Conservation (phyloP, 2,797 vertebrate species). For the Acanthurus leucopareius region DNA sequence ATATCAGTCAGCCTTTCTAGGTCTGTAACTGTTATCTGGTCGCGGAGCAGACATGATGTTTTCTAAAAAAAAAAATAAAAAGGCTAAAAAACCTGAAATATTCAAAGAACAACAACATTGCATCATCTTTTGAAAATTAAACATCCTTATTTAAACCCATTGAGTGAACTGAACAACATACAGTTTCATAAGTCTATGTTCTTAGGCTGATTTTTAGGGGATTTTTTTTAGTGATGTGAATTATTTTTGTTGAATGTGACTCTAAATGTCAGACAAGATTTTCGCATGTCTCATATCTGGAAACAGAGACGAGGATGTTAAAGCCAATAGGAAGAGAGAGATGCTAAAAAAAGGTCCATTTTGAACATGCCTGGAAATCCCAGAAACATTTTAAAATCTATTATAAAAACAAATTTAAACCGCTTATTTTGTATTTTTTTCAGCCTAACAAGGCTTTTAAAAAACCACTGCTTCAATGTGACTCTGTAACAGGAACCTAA, state of each 20-base stretch:
- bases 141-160: not conserved
- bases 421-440: not conserved
- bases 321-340: not conserved
- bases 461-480: not conserved
- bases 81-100: not conserved
- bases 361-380: not conserved
- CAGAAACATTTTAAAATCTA: conserved; percentile 28
- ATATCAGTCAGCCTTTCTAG: too few species aligned
- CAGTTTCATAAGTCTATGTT: not conserved
- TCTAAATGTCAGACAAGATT: too few species aligned
- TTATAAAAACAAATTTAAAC: conserved; percentile 12
- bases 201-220: not conserved
- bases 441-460: not conserved
- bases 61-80: too few species aligned
- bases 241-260: too few species aligned
- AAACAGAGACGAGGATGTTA: not conserved
- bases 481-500: not conserved
- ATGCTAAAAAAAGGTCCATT: not conserved
- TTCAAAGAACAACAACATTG: not conserved
- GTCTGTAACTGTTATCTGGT: too few species aligned
- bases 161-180: not conserved
- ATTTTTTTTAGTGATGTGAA: not conserved
- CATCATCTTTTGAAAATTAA: not conserved
- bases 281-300: too few species aligned
- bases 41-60: too few species aligned